These are phyloP conservation scores for Bagarius yarrelli DNA, from an alignment of 2,113 vertebrate species.

Conservation along the genomic window DNA sequence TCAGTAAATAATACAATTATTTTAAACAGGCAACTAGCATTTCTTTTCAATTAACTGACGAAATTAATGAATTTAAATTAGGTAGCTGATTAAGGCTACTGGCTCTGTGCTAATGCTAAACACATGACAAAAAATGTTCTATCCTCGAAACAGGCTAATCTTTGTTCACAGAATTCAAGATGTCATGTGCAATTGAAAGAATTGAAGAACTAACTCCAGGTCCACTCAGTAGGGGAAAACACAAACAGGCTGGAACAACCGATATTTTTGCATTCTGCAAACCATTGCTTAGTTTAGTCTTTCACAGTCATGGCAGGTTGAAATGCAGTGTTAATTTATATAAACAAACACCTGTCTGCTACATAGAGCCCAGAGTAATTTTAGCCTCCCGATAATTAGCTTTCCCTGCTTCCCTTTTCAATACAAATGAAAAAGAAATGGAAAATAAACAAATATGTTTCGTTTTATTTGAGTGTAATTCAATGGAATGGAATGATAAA, in stretches of 20 bases:
- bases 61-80: background rate
- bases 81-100: background rate
- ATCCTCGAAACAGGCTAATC: background rate
- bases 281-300: background rate
- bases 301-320: conserved; percentile 14
- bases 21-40: background rate
- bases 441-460: no score
- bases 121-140: background rate
- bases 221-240: background rate
- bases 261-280: background rate
- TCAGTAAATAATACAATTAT: background rate
- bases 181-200: conserved; percentile 1
- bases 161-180: background rate
- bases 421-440: no score
- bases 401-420: no score
- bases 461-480: no score
- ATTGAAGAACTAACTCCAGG: background rate
- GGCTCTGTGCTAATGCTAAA: background rate
- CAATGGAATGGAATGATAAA: no score
- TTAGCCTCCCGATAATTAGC: conserved; percentile 8
- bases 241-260: background rate
- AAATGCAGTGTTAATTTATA: background rate
- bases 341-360: conserved; percentile 2
- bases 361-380: conserved; percentile 26
- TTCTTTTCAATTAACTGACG: background rate